Evolutionary conservation across 2,797 vertebrate genomes (phyloP), one percentile per base, ranked within the genome.

Genomic region (Aplochiton taeniatus): DNA sequence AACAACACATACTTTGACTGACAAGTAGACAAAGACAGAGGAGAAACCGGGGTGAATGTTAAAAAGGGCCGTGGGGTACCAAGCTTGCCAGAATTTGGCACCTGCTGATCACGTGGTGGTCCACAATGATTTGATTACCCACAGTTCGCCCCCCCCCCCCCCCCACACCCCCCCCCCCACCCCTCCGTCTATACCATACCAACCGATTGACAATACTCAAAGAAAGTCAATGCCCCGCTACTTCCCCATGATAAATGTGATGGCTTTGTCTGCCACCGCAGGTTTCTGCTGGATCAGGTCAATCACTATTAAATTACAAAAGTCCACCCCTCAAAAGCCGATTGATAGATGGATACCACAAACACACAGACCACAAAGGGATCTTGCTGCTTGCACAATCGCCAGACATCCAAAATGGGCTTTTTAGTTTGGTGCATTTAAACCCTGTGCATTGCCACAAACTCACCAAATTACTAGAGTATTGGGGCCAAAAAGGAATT

Each of bases 241-340:
- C 80, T 90, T 83, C 74, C 78, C 82, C 61, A 86, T 94, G 93
- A 95, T 94, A 93, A 94, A 95, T 94, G 93, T 89, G 89, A 91
- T 85, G 91, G 91, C 89, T 94, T 94, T 91, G 91, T 93, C 91
- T 92, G 85, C 89, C 90, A 83, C 92, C 86, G 87, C 91, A 92
- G 92, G 92, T 90, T 90, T 92, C 93, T 93, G 91, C 89, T 83
- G 90, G 89, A 86, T 80, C 89, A 80, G 93, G 92, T 94, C 92
- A 94, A 91, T 95, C 91, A 79, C 89, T 93, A 95, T 95, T 93
- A 92, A 92, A 94, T 95, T 94, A 95, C 90, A 87, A 88, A 89
- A 92, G 92, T 93, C 92, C 89, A 87, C 90, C 92, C 85, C 91
- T 91, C 91, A 92, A 89, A 94, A 88, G 89, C 84, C 84, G 89